Percentiles rank a stretch among this genome's conserved stretches.
Conservation (phyloP, 2,888 invertebrate species). For the Heteromyza rotundicornis region DNA sequence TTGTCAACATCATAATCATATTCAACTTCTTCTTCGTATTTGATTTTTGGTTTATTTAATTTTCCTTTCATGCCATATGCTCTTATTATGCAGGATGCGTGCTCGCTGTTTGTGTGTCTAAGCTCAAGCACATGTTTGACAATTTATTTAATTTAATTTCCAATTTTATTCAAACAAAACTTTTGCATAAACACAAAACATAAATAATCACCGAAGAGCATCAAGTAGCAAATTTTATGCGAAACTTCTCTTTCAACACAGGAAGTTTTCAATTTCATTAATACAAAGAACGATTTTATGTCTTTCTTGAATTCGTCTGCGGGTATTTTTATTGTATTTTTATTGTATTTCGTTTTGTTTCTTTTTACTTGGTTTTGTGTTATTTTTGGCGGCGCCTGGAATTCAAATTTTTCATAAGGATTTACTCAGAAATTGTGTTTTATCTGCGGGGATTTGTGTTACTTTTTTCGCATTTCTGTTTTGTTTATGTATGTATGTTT, state of each 20-base stretch:
- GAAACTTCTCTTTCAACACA: neutral
- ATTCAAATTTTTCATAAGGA: too few species aligned
- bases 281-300: too few species aligned
- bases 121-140: conserved; percentile 4
- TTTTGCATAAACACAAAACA: neutral
- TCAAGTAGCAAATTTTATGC: neutral
- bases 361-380: too few species aligned
- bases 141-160: too few species aligned
- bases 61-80: neutral
- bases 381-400: too few species aligned
- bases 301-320: too few species aligned
- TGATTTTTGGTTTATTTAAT: neutral
- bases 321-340: too few species aligned
- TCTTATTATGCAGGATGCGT: conserved; percentile 5
- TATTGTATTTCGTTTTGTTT: too few species aligned
- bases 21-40: conserved; percentile 1
- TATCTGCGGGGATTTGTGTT: neutral
- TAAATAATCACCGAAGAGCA: neutral
- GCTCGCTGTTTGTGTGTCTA: too few species aligned
- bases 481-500: neutral
- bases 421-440: too few species aligned
- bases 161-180: too few species aligned
- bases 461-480: neutral
- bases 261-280: neutral
- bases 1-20: too few species aligned